Base-by-base conservation (phyloP, 2,888 invertebrate species). In the Epicampocera succincta region DNA sequence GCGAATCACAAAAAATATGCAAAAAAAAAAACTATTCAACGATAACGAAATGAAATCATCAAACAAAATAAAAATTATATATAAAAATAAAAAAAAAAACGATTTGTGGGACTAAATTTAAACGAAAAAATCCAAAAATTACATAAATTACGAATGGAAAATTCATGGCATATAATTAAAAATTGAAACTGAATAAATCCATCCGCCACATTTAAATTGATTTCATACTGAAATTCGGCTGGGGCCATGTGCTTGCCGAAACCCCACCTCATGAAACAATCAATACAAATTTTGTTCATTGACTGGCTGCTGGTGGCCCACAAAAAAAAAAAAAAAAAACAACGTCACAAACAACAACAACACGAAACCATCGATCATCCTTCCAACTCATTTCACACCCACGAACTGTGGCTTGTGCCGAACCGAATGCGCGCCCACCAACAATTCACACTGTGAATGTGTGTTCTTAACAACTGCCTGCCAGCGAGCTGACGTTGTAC, bases 401-500 rank as follows among this genome's bases (percentile, higher is more conserved):
- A 44, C n/a, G n/a, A n/a, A n/a, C n/a, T n/a, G n/a, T n/a, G n/a
- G n/a, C n/a, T 73, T 40, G 17, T 50, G 68, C 46, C 21, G 52
- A 63, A 33, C 38, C 54, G 46, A 17, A 15, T 38, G 61, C 29
- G 13, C 40, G 19, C 42, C 58, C 33, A 11, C 13, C 44, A 19
- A n/a, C 42, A 56, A 9, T 12, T 3, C 8, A 33, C 3, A 33
- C 33, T 56, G n/a, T 25, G 4, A 63, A 46, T 61, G 42, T 42
- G 12, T n/a, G n/a, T n/a, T n/a, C n/a, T n/a, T n/a, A n/a, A n/a
- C n/a, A n/a, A n/a, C 25, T 19, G 19, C 13, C 56, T 44, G 58
- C 69, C n/a, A 89, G 89, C 84, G 89, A 89, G 85, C 85, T 89
- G 88, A 89, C 90, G 15, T 84, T 89, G 56, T 86, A 87, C 74